Conservation (phyloP, 2,113 vertebrate species). For the Serinus canaria region DNA sequence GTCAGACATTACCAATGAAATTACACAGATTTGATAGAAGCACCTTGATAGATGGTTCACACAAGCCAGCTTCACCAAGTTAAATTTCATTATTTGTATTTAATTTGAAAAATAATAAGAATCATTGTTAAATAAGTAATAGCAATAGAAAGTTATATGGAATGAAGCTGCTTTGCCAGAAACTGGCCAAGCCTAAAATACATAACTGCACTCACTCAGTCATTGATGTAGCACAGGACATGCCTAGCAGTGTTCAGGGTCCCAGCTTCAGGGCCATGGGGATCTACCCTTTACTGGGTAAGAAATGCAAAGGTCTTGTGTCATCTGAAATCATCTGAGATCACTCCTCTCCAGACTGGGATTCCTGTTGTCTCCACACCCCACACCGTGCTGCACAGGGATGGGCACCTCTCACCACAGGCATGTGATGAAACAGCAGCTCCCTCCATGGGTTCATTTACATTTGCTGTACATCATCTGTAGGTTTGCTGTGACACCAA, state of each 20-base stretch:
- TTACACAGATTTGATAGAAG: neutral
- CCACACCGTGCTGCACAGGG: neutral
- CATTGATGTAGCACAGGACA: neutral
- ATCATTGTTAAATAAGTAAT: neutral
- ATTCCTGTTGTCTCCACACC: neutral
- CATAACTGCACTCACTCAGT: neutral
- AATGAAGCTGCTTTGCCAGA: neutral
- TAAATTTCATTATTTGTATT: neutral
- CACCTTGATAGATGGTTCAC: neutral
- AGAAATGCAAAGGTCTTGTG: neutral
- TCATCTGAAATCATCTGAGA: neutral
- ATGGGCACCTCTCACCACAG: neutral
- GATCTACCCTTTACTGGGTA: neutral
- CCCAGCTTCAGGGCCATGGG: neutral
- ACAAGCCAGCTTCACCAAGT: neutral
- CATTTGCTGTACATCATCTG: neutral
- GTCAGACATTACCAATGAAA: neutral
- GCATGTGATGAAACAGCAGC: neutral
- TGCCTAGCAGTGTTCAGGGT: neutral
- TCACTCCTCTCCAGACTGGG: fast-evolving
- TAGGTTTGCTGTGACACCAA: neutral
- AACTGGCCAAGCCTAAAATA: neutral
- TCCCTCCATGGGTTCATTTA: neutral
- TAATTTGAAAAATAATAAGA: neutral
- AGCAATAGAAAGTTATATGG: neutral